Evolutionary conservation across 2,797 vertebrate genomes (phyloP).

Genomic region (Aerospiza tachiro): DNA sequence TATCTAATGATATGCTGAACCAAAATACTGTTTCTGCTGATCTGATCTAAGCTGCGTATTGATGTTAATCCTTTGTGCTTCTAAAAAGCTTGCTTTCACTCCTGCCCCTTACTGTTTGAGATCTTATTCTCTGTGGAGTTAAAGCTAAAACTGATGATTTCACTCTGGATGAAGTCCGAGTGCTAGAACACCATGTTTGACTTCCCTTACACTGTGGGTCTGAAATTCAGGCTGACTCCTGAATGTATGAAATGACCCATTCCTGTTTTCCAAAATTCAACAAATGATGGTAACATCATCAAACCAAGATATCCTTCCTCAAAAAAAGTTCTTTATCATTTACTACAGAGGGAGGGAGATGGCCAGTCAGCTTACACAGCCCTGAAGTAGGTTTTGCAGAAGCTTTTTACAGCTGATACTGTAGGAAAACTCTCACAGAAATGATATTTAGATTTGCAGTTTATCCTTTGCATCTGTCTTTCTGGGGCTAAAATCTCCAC

Average conservation of each 20-base stretch:
- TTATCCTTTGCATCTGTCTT: background rate
- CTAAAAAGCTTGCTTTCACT: background rate
- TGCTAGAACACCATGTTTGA: fast-evolving
- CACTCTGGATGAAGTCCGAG: background rate
- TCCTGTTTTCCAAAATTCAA: background rate
- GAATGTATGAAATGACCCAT: background rate
- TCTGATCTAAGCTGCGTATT: fast-evolving
- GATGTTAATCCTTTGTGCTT: background rate
- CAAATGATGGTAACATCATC: background rate
- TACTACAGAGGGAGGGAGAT: background rate
- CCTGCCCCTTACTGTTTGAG: background rate
- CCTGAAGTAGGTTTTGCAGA: background rate
- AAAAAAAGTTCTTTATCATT: background rate
- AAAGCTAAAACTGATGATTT: background rate
- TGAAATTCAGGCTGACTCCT: background rate
- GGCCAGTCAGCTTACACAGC: background rate
- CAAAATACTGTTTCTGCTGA: background rate
- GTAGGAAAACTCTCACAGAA: background rate
- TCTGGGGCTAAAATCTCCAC: background rate
- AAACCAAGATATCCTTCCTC: background rate
- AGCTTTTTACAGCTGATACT: background rate
- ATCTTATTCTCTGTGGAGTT: background rate
- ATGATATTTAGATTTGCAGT: background rate
- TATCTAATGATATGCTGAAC: background rate
- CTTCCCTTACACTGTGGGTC: too few relatives aligned